These are phyloP conservation scores for Stegana nigrithorax DNA, from an alignment of 2,888 invertebrate species.

Conservation along the genomic window DNA sequence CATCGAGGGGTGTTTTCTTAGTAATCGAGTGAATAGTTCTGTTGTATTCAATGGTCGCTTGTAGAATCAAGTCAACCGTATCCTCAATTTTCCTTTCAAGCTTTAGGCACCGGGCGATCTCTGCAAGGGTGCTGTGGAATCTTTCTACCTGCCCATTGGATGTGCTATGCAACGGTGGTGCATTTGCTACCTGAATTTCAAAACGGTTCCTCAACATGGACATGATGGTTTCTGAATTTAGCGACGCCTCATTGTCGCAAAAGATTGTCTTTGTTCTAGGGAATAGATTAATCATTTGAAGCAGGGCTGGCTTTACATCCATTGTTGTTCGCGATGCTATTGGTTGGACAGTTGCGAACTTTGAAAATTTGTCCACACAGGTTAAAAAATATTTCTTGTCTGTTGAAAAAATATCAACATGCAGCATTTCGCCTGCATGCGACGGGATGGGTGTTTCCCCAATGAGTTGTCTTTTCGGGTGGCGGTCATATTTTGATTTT, in stretches of 20 bases:
- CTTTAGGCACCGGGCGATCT: constrained; percentile 28
- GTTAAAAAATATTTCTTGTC: neutral
- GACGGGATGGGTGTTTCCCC: neutral
- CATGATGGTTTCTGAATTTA: too few species aligned
- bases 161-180: constrained; percentile 30
- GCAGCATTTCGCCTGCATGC: too few species aligned
- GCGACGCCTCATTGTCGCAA: constrained; percentile 27
- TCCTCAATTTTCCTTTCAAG: too few species aligned
- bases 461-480: neutral
- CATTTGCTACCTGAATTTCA: constrained; percentile 17
- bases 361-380: constrained; percentile 6
- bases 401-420: neutral
- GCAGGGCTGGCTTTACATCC: constrained; percentile 5
- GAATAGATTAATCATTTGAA: neutral
- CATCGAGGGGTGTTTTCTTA: neutral
- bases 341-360: constrained; percentile 14
- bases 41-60: too few species aligned
- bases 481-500: neutral
- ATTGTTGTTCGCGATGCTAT: constrained; percentile 11
- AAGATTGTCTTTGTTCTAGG: constrained; percentile 19
- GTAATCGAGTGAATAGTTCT: constrained; percentile 24
- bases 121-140: constrained; percentile 26
- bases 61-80: too few species aligned
- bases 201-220: constrained; percentile 20
- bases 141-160: constrained; percentile 29